phyloP scores from a whole-genome alignment of 1,140 invertebrate species.

The Zaprionus gabonicus region DNA sequence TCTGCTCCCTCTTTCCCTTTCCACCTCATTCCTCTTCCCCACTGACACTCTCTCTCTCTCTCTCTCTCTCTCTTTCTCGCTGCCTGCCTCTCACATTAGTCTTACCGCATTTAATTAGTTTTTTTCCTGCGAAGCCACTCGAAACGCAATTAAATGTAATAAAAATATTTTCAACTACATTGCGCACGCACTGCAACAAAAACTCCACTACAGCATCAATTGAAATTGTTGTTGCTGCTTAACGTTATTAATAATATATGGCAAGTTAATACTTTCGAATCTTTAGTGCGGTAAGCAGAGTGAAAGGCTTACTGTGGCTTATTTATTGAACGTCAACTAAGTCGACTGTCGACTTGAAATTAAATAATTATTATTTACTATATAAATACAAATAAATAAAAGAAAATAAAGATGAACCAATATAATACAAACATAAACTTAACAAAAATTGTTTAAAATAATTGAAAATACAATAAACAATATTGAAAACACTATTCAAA shows the following conservation, averaged over 20 bases:
- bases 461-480: too few species aligned
- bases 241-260: background rate
- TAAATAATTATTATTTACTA: too few species aligned
- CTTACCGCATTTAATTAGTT: slow-evolving; percentile 40
- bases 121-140: slow-evolving; percentile 17
- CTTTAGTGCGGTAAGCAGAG: background rate
- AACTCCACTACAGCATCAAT: background rate
- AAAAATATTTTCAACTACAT: slow-evolving; percentile 14
- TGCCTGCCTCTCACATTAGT: background rate
- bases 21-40: too few species aligned
- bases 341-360: too few species aligned
- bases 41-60: background rate
- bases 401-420: too few species aligned
- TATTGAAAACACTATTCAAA: too few species aligned
- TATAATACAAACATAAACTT: too few species aligned
- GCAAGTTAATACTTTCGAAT: background rate
- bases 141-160: slow-evolving; percentile 39
- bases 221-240: background rate
- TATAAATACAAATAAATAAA: too few species aligned
- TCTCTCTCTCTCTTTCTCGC: background rate
- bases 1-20: background rate
- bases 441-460: too few species aligned
- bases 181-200: background rate
- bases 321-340: background rate
- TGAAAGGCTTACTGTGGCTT: background rate